These are phyloP conservation scores for Aphodius sticticus DNA, from an alignment of 2,888 invertebrate genomes.

Conservation along the genomic window DNA sequence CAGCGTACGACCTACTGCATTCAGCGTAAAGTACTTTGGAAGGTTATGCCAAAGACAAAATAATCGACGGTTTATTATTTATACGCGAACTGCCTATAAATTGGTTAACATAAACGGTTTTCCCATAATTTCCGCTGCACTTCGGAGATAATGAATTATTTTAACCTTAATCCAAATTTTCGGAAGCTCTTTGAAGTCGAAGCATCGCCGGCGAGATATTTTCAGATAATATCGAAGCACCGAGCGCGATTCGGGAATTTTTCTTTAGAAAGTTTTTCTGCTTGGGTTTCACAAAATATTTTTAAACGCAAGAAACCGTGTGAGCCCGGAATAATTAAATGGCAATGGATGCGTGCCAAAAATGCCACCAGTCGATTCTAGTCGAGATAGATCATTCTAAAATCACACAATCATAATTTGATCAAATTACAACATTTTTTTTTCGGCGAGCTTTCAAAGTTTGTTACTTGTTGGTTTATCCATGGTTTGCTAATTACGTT, in stretches of 20 bases:
- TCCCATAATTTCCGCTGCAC: background rate
- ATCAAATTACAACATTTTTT: background rate
- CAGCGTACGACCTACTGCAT: too few relatives aligned
- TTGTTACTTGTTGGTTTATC: background rate
- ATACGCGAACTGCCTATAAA: background rate
- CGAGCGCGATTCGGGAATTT: background rate
- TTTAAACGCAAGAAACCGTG: conserved; percentile 13
- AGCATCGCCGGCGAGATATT: background rate
- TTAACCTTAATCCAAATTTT: conserved; percentile 16
- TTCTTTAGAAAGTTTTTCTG: conserved; percentile 7
- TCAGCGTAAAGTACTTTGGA: background rate
- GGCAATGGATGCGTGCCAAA: conserved; percentile 10
- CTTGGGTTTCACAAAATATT: conserved; percentile 12
- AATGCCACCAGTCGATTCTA: conserved; percentile 7
- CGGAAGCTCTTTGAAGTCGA: conserved; percentile 9
- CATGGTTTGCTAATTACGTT: too few relatives aligned
- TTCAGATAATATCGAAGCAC: background rate
- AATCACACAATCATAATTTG: background rate
- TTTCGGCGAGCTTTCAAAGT: background rate
- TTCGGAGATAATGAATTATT: conserved; percentile 8
- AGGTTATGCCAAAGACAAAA: background rate
- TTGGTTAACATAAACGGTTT: background rate
- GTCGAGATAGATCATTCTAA: background rate
- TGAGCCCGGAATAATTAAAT: conserved; percentile 20
- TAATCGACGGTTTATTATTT: background rate